phyloP scores from a whole-genome alignment of 2,797 vertebrate species.

The Xyrichtys novacula region DNA sequence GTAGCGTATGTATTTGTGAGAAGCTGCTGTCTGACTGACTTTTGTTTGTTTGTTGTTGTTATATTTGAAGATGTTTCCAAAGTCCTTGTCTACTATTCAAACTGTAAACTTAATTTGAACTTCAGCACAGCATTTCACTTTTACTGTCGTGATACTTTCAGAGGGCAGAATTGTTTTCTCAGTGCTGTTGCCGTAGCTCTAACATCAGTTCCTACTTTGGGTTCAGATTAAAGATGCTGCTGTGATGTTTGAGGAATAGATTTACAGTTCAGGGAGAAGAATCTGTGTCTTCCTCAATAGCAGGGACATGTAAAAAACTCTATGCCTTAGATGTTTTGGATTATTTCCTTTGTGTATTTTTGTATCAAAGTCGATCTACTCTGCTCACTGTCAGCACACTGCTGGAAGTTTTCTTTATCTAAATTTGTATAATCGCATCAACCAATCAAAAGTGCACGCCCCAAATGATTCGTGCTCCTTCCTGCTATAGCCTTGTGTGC shows the following conservation, averaged over 20 bases:
- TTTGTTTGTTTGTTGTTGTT: background rate
- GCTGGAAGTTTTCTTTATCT: background rate
- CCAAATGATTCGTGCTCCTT: constrained; percentile 16
- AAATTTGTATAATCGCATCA: constrained; percentile 20
- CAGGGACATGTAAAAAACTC: constrained; percentile 8
- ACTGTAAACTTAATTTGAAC: constrained; percentile 14
- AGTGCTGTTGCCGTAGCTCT: constrained; percentile 1
- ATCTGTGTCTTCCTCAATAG: constrained; percentile 9
- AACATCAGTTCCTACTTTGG: constrained; percentile 10
- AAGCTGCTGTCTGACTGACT: background rate
- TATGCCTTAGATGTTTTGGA: constrained; percentile 5
- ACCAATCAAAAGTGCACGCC: constrained; percentile 39
- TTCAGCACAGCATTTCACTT: constrained; percentile 19
- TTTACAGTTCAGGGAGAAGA: constrained; percentile 7
- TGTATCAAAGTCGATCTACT: constrained; percentile 20
- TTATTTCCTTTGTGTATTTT: constrained; percentile 6
- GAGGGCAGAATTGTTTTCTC: constrained; percentile 17
- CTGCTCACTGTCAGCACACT: constrained; percentile 4
- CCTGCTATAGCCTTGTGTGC: constrained; percentile 12
- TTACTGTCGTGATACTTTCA: constrained; percentile 17
- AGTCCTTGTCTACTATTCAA: background rate
- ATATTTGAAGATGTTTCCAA: constrained; percentile 8
- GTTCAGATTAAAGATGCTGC: constrained; percentile 30
- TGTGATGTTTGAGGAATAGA: constrained; percentile 15
- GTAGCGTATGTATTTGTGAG: background rate